phyloP scores from a whole-genome alignment of 1,140 invertebrate genomes.

The Bemisia tabaci region DNA sequence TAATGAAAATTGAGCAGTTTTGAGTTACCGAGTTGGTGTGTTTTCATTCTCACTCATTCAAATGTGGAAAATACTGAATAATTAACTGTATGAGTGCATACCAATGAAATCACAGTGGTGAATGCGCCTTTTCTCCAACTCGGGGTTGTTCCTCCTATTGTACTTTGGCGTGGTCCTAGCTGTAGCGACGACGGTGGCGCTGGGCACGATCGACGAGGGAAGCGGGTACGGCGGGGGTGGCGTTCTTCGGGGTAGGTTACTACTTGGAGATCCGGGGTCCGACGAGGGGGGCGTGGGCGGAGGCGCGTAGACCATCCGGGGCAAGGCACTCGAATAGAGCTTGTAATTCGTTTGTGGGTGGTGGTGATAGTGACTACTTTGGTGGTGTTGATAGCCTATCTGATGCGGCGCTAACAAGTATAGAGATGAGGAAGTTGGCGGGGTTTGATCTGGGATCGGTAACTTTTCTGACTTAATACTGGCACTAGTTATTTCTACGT shows the following conservation, averaged over 20 bases:
- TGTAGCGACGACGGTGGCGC: conserved; percentile 18
- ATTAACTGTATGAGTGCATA: too few species aligned
- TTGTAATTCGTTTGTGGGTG: not conserved
- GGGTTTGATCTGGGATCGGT: not conserved
- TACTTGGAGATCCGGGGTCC: conserved; percentile 63
- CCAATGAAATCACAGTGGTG: conserved; percentile 92
- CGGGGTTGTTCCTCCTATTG: conserved; percentile 90
- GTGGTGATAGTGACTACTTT: not conserved
- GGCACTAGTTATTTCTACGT: not conserved
- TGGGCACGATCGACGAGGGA: conserved; percentile 27
- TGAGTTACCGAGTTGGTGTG: too few species aligned
- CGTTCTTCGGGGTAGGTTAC: conserved; percentile 34
- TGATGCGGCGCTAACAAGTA: not conserved
- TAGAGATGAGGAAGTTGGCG: not conserved
- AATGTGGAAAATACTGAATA: too few species aligned
- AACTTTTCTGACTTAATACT: not conserved
- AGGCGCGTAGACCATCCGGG: conserved; percentile 34
- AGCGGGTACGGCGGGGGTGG: conserved; percentile 47
- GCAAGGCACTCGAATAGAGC: not conserved
- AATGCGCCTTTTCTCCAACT: conserved; percentile 83
- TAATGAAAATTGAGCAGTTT: too few species aligned
- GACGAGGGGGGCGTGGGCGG: conserved; percentile 68
- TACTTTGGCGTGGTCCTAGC: conserved; percentile 42
- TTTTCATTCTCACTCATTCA: too few species aligned
- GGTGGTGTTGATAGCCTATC: not conserved